Conservation (phyloP, 2,113 vertebrate genomes). For the Ochotona princeps region DNA sequence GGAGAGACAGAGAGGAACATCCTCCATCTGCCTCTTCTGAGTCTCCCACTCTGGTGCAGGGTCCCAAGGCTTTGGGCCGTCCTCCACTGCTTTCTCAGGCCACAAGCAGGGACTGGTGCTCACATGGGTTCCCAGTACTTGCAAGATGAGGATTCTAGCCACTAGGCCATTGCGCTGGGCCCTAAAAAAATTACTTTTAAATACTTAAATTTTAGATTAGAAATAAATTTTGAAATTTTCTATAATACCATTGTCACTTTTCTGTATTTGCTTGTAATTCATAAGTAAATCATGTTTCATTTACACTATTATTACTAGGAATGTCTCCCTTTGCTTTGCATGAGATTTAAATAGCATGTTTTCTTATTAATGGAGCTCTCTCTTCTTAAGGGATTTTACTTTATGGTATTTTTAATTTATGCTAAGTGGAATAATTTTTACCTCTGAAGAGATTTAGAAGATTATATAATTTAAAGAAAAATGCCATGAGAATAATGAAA, state of each 20-base stretch:
- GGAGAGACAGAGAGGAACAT: no score
- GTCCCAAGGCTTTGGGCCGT: no score
- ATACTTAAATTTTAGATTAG: background rate
- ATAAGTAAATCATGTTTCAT: background rate
- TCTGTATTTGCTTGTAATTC: background rate
- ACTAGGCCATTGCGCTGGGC: no score
- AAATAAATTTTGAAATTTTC: background rate
- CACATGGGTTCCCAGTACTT: no score
- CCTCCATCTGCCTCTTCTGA: no score
- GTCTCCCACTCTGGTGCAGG: no score
- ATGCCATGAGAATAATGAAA: constrained; percentile 27
- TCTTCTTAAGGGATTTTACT: constrained; percentile 27
- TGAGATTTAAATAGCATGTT: background rate
- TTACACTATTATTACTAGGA: constrained; percentile 40
- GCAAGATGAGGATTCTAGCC: no score
- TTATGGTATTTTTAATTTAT: constrained; percentile 23
- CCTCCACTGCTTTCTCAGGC: no score
- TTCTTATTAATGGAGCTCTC: constrained; percentile 19
- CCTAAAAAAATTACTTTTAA: background rate
- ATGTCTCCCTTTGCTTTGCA: background rate
- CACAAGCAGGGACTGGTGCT: no score
- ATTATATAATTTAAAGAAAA: background rate
- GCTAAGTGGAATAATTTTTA: constrained; percentile 32
- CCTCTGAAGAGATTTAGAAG: background rate
- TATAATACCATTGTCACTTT: background rate